These are phyloP conservation scores for Gadopsis bispinosus DNA, from an alignment of 2,797 vertebrate species.

Conservation along the genomic window DNA sequence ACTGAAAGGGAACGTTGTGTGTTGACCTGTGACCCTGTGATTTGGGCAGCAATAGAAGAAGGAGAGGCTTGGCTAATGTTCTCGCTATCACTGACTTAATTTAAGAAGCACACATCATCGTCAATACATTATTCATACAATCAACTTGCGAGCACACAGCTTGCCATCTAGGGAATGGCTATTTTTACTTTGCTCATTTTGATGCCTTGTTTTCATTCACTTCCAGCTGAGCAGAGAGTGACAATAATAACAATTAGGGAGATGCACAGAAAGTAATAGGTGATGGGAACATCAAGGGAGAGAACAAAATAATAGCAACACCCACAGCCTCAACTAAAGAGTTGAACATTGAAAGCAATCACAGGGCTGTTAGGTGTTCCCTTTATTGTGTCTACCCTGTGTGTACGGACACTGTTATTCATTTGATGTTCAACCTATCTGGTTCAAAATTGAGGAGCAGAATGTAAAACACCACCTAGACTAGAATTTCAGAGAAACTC, in stretches of 20 bases:
- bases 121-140: conserved; percentile 81
- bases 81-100: conserved; percentile 49
- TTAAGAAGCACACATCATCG: conserved; percentile 61
- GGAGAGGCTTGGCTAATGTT: conserved; percentile 17
- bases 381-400: not conserved
- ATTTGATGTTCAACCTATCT: conserved; percentile 29
- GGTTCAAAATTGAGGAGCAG: conserved; percentile 8
- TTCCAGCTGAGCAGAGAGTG: conserved; percentile 71
- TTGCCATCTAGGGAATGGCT: conserved; percentile 65
- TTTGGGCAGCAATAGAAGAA: conserved; percentile 13
- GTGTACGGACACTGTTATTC: not conserved
- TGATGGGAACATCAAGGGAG: conserved; percentile 30
- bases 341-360: not conserved
- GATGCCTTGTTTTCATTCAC: conserved; percentile 64
- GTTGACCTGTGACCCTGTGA: conserved; percentile 53
- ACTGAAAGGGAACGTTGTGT: conserved; percentile 35
- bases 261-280: conserved; percentile 48
- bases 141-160: conserved; percentile 65
- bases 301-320: conserved; percentile 31
- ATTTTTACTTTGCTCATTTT: conserved; percentile 68
- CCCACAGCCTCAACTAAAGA: not conserved
- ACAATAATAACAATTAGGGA: conserved; percentile 72
- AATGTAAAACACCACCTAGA: conserved; percentile 23
- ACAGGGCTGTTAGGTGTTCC: not conserved
- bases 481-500: conserved; percentile 41